These are phyloP conservation scores for Drosophila nikananu DNA, from an alignment of 1,140 invertebrate genomes.

Conservation along the genomic window DNA sequence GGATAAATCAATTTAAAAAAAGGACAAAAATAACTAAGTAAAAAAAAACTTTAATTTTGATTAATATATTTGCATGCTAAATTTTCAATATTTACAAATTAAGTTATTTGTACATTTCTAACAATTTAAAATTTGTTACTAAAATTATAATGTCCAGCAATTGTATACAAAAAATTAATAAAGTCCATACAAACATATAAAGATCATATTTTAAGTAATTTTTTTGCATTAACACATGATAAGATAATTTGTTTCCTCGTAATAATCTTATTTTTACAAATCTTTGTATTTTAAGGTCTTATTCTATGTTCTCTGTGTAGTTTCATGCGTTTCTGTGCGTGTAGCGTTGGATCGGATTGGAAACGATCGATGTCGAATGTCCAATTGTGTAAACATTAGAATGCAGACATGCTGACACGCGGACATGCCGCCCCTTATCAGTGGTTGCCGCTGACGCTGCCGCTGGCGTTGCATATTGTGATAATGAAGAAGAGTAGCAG, in stretches of 20 bases:
- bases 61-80: no score
- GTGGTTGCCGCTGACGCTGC: slow-evolving; percentile 18
- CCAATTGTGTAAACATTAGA: slow-evolving; percentile 62
- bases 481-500: slow-evolving; percentile 9
- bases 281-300: neutral
- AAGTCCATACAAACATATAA: no score
- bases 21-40: no score
- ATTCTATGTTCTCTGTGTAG: neutral
- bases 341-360: neutral
- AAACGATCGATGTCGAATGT: slow-evolving; percentile 27
- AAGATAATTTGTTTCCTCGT: neutral
- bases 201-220: no score
- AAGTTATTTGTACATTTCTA: no score
- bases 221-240: no score
- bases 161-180: no score
- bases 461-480: slow-evolving; percentile 25
- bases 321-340: neutral
- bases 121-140: no score
- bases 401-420: slow-evolving; percentile 36
- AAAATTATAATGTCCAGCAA: no score
- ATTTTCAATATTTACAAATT: no score
- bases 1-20: no score
- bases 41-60: no score
- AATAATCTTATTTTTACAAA: neutral
- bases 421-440: slow-evolving; percentile 41